Conservation (phyloP, 2,888 invertebrate genomes). For the Andrena praecox region DNA sequence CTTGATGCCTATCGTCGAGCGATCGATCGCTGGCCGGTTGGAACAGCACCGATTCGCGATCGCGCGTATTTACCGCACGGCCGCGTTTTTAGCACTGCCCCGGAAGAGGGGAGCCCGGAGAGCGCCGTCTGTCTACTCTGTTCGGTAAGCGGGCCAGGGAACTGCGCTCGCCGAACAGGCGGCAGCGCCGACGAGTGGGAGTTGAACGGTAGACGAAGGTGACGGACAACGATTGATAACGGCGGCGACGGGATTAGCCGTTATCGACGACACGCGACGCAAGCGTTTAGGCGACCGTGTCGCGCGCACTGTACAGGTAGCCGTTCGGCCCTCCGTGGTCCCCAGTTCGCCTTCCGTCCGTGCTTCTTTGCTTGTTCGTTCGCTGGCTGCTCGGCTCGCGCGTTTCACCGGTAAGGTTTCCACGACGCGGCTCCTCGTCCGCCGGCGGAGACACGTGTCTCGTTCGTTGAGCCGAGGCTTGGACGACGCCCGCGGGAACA, state of each 20-base stretch:
- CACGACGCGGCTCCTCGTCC: conserved; percentile 25
- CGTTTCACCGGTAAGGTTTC: conserved; percentile 54
- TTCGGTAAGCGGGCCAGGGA: too few relatives aligned
- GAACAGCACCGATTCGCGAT: not conserved
- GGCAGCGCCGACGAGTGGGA: too few relatives aligned
- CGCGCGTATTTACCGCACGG: not conserved
- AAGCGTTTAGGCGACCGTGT: conserved; percentile 55
- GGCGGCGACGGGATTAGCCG: conserved; percentile 6
- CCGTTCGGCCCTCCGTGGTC: conserved; percentile 31
- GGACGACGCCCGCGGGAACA: too few relatives aligned
- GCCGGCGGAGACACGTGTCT: conserved; percentile 12
- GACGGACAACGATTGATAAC: conserved; percentile 13
- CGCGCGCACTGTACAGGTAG: conserved; percentile 38
- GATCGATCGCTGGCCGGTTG: not conserved
- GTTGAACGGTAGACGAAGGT: not conserved
- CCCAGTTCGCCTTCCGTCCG: conserved; percentile 35
- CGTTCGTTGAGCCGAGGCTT: not conserved
- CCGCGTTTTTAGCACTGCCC: conserved; percentile 15
- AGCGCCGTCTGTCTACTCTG: too few relatives aligned
- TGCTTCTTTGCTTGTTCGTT: conserved; percentile 34
- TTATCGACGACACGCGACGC: conserved; percentile 26
- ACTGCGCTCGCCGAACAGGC: too few relatives aligned
- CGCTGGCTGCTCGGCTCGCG: conserved; percentile 28
- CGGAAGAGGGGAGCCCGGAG: too few relatives aligned
- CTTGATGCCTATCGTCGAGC: not conserved